These are phyloP conservation scores for Hystrix cristata DNA, from an alignment of 2,113 vertebrate species.

Conservation along the genomic window DNA sequence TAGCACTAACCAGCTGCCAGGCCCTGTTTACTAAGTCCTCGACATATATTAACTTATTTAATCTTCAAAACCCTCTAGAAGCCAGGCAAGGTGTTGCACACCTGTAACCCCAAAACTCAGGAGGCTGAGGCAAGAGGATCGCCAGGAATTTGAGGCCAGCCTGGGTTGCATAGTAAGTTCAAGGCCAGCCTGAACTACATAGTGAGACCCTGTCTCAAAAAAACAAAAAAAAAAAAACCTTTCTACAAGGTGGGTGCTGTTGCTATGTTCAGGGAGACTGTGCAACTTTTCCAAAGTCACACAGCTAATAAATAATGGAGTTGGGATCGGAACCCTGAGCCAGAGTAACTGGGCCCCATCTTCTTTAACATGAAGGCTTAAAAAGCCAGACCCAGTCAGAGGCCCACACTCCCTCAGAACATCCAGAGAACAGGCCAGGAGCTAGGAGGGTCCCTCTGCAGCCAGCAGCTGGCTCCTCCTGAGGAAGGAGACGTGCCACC, in stretches of 20 bases:
- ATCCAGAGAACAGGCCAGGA: conserved; percentile 36
- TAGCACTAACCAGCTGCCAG: not conserved
- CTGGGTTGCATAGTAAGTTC: not conserved
- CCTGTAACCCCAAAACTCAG: not conserved
- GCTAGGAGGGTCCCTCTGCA: conserved; percentile 16
- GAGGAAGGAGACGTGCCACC: not conserved
- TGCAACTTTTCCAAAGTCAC: conserved; percentile 2
- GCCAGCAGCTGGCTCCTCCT: conserved; percentile 65
- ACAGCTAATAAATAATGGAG: not conserved
- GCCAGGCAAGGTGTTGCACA: not conserved
- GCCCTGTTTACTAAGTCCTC: not conserved
- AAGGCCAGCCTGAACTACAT: not conserved
- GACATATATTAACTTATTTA: not conserved
- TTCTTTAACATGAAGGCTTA: not conserved
- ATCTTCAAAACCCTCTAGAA: not conserved
- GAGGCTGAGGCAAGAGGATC: not conserved
- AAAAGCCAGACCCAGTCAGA: not conserved
- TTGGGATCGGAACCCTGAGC: not conserved
- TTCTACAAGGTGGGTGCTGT: not conserved
- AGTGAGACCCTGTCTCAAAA: not conserved
- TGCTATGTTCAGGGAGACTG: not conserved
- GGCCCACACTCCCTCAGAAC: conserved; percentile 56
- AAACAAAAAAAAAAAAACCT: not conserved
- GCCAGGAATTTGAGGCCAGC: not conserved
- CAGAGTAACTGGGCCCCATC: not conserved